Evolutionary conservation across 2,888 invertebrate genomes (phyloP), one percentile per base, ranked within the genome.

Genomic region (Chalcis sispes): DNA sequence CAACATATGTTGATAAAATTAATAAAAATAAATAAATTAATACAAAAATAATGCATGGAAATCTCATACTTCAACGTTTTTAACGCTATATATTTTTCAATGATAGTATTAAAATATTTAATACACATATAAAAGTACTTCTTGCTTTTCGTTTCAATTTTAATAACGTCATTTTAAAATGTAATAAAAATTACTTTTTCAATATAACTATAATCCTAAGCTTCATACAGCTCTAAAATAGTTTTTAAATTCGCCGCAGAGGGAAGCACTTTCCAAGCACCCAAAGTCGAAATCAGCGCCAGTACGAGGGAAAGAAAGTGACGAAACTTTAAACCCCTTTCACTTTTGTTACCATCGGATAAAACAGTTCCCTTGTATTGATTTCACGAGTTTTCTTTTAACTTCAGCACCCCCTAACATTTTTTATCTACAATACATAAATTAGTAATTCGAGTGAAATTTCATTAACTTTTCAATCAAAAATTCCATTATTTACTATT

Each of bases 231-330:
- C 4, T 18, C 18, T 48, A 56, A 48, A 72, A 46, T 54, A 80
- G 85, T 86, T 81, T 80, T 15, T 13, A 67, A 73, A 70, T 79
- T 62, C 32, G 77, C 76, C 82, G 70, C 73, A 80, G 86, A 83
- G 83, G 87, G 87, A 83, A 84, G 83, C 87, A 87, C 83, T 59
- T 83, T 77, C 81, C 81, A 77, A 84, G 83, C 82, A 20, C 27
- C 58, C 27, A 20, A 36, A 36, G 59, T 67, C 79, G 85, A 80
- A 81, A 75, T 81, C 83, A 85, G 86, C 87, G 86, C 85, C 87
- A 83, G 80, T 73, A 15, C 7, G 72, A 79, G 77, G 76, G 76
- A 77, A 81, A 80, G 81, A 81, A 82, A 81, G 79, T 80, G 80
- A 82, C 79, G 82, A 84, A 84, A 82, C 80, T 80, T 78, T 71